Percentiles rank a stretch among this genome's conserved stretches.
Evolutionary conservation across 2,797 vertebrate species (phyloP).

Genomic region (Benthosema pterotum): DNA sequence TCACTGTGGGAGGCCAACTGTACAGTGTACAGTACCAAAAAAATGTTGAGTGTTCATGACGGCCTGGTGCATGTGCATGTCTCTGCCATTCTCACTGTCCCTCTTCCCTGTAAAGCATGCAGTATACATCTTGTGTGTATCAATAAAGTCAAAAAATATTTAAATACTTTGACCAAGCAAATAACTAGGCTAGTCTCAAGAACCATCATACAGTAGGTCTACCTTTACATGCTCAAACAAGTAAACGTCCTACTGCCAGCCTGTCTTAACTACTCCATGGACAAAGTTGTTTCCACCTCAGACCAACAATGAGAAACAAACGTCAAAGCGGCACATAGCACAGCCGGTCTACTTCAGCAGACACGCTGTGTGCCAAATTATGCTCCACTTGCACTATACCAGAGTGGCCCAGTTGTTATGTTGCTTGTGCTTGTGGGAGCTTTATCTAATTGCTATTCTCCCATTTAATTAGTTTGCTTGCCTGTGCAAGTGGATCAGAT

Average conservation of each 20-base stretch:
- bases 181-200: neutral
- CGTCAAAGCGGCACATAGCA: neutral
- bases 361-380: neutral
- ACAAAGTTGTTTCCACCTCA: neutral
- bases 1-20: too few relatives aligned
- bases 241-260: neutral
- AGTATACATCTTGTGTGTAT: too few relatives aligned
- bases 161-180: neutral
- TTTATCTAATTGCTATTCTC: conserved; percentile 59
- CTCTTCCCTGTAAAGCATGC: too few relatives aligned
- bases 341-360: neutral
- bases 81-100: too few relatives aligned
- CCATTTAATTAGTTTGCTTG: conserved; percentile 67
- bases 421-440: conserved; percentile 31
- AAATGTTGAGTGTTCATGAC: too few relatives aligned
- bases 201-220: conserved; percentile 20
- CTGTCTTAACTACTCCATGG: neutral
- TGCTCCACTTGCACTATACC: conserved; percentile 40
- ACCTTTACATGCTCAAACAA: conserved; percentile 14
- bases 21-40: too few relatives aligned
- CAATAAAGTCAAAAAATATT: too few relatives aligned
- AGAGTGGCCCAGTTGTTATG: conserved; percentile 29
- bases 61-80: too few relatives aligned
- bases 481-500: conserved; percentile 51
- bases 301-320: conserved; percentile 4